Evolutionary conservation across 2,888 invertebrate genomes (phyloP).

Genomic region (Synergus japonicus): DNA sequence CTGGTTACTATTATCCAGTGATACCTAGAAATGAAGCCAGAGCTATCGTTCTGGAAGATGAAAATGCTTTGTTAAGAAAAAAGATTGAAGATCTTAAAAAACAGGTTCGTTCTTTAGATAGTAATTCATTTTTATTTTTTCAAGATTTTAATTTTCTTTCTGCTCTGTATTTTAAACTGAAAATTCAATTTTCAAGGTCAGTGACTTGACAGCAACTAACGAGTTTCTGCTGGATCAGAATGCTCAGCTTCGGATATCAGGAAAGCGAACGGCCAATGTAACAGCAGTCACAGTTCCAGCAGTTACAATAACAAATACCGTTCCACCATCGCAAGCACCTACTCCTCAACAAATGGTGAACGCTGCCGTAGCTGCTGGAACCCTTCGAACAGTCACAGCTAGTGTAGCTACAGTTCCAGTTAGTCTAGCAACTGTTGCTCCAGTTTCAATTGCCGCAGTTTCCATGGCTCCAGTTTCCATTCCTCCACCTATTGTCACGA

Average conservation of each 20-base stretch:
- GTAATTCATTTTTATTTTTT: slow-evolving; percentile 6
- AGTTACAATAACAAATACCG: slow-evolving; percentile 81
- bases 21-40: slow-evolving; percentile 75
- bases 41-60: slow-evolving; percentile 82
- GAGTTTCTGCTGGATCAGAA: slow-evolving; percentile 89
- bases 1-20: slow-evolving; percentile 74
- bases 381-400: slow-evolving; percentile 80
- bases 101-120: slow-evolving; percentile 78
- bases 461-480: slow-evolving; percentile 80
- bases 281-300: slow-evolving; percentile 81
- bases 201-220: slow-evolving; percentile 86
- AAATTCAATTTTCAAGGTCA: slow-evolving; percentile 76
- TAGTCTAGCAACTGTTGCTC: slow-evolving; percentile 81
- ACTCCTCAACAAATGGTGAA: slow-evolving; percentile 78
- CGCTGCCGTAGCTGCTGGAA: slow-evolving; percentile 75
- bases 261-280: slow-evolving; percentile 79
- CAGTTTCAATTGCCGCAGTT: slow-evolving; percentile 80
- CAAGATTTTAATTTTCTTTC: slow-evolving; percentile 7
- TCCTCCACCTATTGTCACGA: slow-evolving; percentile 81
- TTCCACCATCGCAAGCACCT: slow-evolving; percentile 78
- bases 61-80: slow-evolving; percentile 83
- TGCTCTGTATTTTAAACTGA: slow-evolving; percentile 22
- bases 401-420: slow-evolving; percentile 82
- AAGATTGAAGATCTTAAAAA: slow-evolving; percentile 85
- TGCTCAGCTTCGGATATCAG: slow-evolving; percentile 83